Evolutionary conservation across 2,888 invertebrate species (phyloP), one percentile per base, ranked within the genome.

Genomic region (Caenorhabditis becei): DNA sequence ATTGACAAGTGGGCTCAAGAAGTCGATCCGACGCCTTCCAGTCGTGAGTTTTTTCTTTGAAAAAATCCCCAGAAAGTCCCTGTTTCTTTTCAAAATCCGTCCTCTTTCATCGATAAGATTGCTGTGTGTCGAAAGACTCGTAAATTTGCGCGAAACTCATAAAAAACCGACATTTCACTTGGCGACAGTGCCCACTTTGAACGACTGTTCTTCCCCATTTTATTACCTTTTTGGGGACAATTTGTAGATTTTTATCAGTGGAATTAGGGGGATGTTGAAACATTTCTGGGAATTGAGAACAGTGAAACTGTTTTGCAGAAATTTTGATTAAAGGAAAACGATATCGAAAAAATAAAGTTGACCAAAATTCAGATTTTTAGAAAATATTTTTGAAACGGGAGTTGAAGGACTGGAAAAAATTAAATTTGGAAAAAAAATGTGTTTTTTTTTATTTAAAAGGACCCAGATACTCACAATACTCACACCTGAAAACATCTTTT

Each of bases 1-100:
- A 94, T 98, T 75, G 91, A 92, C 70, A 91, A 91, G 75, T 92
- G 91, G 91, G 92, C 92, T 69, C 92, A 92, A 82, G 92, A 92
- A 81, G 86, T 86, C 1, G 87, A 87, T 70, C 84, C 85, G 44
- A 78, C 85, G 11, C 86, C 86, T 1, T 75, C 82, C 35, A 86
- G 82, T 54, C 85, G 87, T 87, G 49, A 80, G 84, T 83, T 69
- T 63, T 58, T 67, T 14, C 26, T 44, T 44, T 51, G 16, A 14
- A 16, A 49, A 49, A 49, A 49, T 49, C 20, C 23, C 49, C 20
- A 7, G 23, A 20, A 10, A 14, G n/a, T 56, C 28, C 37, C 20
- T 1, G 20, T 18, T 37, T 35, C 1, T 41, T 8, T n/a, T 16
- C 14, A 24, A 26, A 47, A 18, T 47, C 47, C 44, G 7, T 41